A percentile compares a stretch with the other conserved stretches of the same genome.
These are phyloP conservation scores for Agrilus planipennis DNA, from an alignment of 1,140 invertebrate genomes.

Conservation along the genomic window DNA sequence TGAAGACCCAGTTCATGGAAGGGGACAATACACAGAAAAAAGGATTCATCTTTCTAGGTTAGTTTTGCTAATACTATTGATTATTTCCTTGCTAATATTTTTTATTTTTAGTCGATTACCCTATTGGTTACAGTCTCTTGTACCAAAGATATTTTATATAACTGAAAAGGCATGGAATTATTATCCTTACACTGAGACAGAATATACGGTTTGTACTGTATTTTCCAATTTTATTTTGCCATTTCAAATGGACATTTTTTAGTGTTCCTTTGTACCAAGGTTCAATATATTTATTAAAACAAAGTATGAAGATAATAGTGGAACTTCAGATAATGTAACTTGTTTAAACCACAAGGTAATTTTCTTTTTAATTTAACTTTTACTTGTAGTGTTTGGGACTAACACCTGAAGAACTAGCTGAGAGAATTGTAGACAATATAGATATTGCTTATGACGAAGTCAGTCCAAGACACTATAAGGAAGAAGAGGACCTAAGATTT, in stretches of 20 bases:
- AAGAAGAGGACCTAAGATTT: constrained; percentile 72
- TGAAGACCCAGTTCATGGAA: constrained; percentile 65
- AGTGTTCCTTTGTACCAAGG: constrained; percentile 89
- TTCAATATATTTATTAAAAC: constrained; percentile 81
- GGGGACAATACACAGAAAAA: constrained; percentile 85
- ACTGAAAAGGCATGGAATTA: constrained; percentile 94
- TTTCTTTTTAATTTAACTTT: not conserved
- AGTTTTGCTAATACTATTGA: not conserved
- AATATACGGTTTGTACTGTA: constrained; percentile 46
- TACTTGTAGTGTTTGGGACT: constrained; percentile 59
- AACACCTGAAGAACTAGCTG: constrained; percentile 57
- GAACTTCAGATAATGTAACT: constrained; percentile 78
- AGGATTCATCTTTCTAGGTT: constrained; percentile 81
- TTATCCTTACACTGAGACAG: constrained; percentile 84
- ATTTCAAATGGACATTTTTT: constrained; percentile 60
- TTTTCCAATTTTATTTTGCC: constrained; percentile 58
- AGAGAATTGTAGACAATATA: constrained; percentile 63
- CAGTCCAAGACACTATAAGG: constrained; percentile 76
- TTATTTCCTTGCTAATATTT: constrained; percentile 7
- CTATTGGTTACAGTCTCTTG: constrained; percentile 76
- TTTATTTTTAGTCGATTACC: constrained; percentile 73
- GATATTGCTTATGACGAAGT: constrained; percentile 86
- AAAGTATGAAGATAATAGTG: constrained; percentile 82
- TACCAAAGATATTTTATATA: constrained; percentile 84
- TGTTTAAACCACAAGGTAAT: constrained; percentile 2